A percentile compares a stretch with the other conserved stretches of the same genome.
Conservation (phyloP, 2,797 vertebrate species). For the Bovichtus diacanthus region DNA sequence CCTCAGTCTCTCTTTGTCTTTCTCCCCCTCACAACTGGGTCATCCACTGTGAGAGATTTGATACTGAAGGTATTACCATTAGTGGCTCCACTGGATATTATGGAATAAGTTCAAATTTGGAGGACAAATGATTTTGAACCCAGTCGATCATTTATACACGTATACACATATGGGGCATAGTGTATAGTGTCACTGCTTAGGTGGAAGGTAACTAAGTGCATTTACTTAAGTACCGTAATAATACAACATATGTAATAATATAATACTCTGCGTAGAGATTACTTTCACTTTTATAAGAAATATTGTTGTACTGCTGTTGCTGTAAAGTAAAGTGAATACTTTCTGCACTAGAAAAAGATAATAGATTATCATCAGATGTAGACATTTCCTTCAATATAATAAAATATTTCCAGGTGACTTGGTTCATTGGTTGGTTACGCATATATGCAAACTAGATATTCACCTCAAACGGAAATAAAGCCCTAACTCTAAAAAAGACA, state of each 20-base stretch:
- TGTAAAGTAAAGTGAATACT: background rate
- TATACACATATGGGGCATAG: background rate
- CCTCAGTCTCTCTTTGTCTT: conserved; percentile 61
- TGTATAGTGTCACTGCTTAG: background rate
- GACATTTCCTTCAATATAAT: background rate
- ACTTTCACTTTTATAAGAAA: background rate
- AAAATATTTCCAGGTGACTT: too few species aligned
- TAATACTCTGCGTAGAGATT: background rate
- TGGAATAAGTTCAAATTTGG: background rate
- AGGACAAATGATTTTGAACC: background rate
- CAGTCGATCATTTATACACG: background rate
- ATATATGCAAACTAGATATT: background rate
- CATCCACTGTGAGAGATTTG: conserved; percentile 46
- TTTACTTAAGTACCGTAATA: background rate
- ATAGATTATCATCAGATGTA: too few species aligned
- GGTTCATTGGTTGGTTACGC: too few species aligned
- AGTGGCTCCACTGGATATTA: background rate
- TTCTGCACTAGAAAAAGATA: background rate
- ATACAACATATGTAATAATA: background rate
- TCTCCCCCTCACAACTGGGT: conserved; percentile 59
- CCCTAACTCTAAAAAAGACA: background rate
- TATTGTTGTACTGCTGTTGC: background rate
- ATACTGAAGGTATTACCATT: conserved; percentile 41
- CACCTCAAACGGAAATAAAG: background rate
- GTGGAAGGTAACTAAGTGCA: background rate